Conservation (phyloP, 2,113 vertebrate genomes). For the Eonycteris spelaea region DNA sequence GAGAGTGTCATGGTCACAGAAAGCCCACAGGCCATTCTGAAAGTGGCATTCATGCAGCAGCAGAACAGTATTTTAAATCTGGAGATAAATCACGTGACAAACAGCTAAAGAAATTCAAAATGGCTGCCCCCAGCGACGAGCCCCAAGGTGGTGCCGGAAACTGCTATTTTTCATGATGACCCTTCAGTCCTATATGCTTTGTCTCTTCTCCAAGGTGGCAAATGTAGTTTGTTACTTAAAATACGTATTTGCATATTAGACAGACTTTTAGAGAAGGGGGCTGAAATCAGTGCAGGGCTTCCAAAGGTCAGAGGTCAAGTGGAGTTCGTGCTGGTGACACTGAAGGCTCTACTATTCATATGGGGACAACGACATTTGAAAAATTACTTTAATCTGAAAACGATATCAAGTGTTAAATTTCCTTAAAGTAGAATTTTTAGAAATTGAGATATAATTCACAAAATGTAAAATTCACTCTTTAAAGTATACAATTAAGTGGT, state of each 20-base stretch:
- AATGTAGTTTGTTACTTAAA: not conserved
- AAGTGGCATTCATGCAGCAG: accelerated
- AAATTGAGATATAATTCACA: not conserved
- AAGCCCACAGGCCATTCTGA: not conserved
- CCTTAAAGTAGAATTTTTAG: not conserved
- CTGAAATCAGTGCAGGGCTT: not conserved
- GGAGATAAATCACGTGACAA: not conserved
- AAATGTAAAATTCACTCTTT: not conserved
- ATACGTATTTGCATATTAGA: not conserved
- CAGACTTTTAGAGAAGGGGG: not conserved
- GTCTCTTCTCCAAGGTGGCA: not conserved
- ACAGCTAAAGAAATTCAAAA: not conserved
- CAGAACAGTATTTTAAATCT: accelerated
- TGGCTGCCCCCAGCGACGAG: not conserved
- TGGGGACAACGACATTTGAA: not conserved
- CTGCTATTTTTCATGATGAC: not conserved
- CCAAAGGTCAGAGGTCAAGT: not conserved
- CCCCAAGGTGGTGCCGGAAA: not conserved
- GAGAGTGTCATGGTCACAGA: accelerated
- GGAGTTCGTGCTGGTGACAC: not conserved
- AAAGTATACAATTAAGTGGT: not conserved
- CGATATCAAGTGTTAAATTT: not conserved
- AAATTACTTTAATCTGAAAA: not conserved
- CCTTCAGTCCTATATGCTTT: not conserved
- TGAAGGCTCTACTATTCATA: accelerated